These are phyloP conservation scores for Columba janthina DNA, from an alignment of 2,113 vertebrate species.

Conservation along the genomic window DNA sequence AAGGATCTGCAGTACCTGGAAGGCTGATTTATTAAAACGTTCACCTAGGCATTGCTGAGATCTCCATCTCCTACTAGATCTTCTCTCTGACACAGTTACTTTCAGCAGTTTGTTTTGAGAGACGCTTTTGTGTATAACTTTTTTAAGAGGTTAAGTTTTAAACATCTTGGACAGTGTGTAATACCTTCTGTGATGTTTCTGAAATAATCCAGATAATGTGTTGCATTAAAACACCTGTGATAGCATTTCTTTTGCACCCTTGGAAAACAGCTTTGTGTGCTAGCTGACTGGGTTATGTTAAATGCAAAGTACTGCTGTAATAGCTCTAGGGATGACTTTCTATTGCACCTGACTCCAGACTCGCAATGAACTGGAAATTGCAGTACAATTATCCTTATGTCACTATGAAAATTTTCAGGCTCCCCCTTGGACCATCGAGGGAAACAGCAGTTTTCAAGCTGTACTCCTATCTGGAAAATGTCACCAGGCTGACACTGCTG, in stretches of 20 bases:
- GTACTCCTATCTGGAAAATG: background rate
- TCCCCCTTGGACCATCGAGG: background rate
- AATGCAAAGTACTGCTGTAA: background rate
- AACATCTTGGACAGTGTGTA: background rate
- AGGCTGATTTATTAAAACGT: constrained; percentile 66
- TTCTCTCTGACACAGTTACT: constrained; percentile 27
- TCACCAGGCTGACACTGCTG: background rate
- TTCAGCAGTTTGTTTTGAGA: constrained; percentile 38
- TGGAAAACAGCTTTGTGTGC: background rate
- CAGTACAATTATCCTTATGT: background rate
- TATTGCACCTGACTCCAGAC: background rate
- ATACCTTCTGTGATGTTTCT: background rate
- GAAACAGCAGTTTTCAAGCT: constrained; percentile 1
- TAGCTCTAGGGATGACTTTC: background rate
- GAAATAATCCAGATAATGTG: background rate
- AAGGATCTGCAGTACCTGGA: constrained; percentile 34
- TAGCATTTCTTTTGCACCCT: background rate
- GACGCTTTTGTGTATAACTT: background rate
- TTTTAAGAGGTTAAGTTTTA: background rate
- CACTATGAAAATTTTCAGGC: background rate
- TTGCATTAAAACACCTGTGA: background rate
- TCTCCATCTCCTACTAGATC: constrained; percentile 14
- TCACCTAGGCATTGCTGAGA: constrained; percentile 25
- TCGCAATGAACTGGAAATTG: background rate
- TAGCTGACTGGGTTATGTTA: background rate